Evolutionary conservation across 2,888 invertebrate species (phyloP).

Genomic region (Clusia tigrina): DNA sequence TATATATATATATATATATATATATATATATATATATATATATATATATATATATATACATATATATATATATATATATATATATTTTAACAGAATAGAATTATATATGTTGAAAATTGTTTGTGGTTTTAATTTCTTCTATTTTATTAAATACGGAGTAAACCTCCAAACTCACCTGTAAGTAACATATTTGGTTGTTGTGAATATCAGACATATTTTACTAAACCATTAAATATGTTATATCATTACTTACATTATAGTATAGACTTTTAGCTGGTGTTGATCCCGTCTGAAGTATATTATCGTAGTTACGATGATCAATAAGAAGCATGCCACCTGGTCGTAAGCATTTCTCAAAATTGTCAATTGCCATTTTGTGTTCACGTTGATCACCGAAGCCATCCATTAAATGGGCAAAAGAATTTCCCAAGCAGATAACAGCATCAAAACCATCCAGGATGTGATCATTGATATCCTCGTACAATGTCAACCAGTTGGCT

Average conservation of each 20-base stretch:
- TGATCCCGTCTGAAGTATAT: conserved; percentile 77
- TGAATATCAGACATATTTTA: not conserved
- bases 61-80: too few relatives aligned
- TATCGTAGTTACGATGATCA: conserved; percentile 89
- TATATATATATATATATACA: too few relatives aligned
- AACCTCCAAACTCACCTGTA: too few relatives aligned
- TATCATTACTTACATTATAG: conserved; percentile 77
- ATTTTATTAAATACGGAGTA: not conserved
- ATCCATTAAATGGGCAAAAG: conserved; percentile 88
- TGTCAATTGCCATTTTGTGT: conserved; percentile 79
- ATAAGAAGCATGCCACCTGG: conserved; percentile 86
- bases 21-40: too few relatives aligned
- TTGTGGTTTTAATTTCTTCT: too few relatives aligned
- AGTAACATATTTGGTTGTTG: too few relatives aligned
- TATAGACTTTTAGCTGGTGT: conserved; percentile 87
- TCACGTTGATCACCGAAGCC: conserved; percentile 79
- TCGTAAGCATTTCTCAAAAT: conserved; percentile 84
- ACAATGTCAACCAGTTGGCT: conserved; percentile 87
- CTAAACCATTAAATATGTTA: conserved; percentile 9
- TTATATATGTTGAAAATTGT: too few relatives aligned
- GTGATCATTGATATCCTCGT: conserved; percentile 74
- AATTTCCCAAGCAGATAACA: conserved; percentile 89
- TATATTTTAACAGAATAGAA: too few relatives aligned
- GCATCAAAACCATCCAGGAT: conserved; percentile 80
- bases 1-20: too few relatives aligned